Conservation (phyloP, 2,797 vertebrate genomes). For the Lutjanus argentimaculatus region DNA sequence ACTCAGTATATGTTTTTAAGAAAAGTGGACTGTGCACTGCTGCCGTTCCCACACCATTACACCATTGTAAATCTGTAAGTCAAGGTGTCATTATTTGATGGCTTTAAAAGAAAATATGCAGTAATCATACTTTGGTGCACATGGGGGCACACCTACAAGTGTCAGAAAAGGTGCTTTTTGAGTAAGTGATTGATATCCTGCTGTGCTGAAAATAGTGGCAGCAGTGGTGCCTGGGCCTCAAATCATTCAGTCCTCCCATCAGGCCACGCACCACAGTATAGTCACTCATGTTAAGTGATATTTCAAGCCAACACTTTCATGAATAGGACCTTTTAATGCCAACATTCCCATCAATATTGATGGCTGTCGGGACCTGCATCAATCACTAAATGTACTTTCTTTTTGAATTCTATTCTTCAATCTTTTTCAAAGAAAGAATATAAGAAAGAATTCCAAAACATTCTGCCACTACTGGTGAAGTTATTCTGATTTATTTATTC, state of each 20-base stretch:
- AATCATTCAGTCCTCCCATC: conserved; percentile 15
- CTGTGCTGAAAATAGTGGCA: neutral
- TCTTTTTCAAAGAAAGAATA: too few relatives aligned
- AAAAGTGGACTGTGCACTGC: too few relatives aligned
- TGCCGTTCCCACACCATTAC: too few relatives aligned
- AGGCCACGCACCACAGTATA: neutral
- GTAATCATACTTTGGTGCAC: neutral
- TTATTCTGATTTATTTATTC: too few relatives aligned
- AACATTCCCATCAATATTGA: too few relatives aligned
- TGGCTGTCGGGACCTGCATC: neutral
- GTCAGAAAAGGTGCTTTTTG: neutral
- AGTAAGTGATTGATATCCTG: neutral
- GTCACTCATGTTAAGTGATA: neutral
- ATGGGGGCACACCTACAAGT: neutral
- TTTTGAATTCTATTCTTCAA: too few relatives aligned
- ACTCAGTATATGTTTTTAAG: too few relatives aligned
- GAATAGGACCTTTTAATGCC: neutral
- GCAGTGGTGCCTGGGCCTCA: neutral
- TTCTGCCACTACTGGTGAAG: too few relatives aligned
- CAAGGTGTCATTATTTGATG: neutral
- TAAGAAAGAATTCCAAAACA: too few relatives aligned
- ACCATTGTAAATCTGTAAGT: neutral
- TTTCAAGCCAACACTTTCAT: conserved; percentile 3
- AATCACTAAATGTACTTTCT: neutral
- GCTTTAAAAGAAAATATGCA: neutral